Evolutionary conservation across 1,140 invertebrate genomes (phyloP), one percentile per base, ranked within the genome.

Genomic region (Achroia grisella): DNA sequence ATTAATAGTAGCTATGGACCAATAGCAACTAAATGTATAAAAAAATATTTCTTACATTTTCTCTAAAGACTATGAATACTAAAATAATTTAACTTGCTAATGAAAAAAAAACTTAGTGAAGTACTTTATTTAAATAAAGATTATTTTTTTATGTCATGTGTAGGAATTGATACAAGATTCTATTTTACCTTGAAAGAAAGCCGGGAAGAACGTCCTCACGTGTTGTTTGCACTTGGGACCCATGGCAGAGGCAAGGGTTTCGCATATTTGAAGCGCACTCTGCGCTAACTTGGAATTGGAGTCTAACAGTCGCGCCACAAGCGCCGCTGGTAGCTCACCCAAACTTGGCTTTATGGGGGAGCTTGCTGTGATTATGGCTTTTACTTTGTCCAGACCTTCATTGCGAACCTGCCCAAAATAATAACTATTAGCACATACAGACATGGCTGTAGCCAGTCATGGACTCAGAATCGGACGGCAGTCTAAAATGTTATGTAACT

Each of bases 241-340:
- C 88, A 98, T 92, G 0, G 94, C 91, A 3, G 87, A 90, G 0
- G 92, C 93, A 10, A 98, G 84, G 28, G 86, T 88, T 62, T 95
- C 91, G 62, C 95, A 96, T 41, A 98, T 92, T 30, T 90, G 90
- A 11, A 98, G 80, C 0, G 96, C 90, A 12, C 91, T 91, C 57
- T 93, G 93, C 1, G 95, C 94, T 54, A 98, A 90, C 78, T 96
- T 97, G 23, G 94, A 95, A 83, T 98, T 98, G 17, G 94, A 95
- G 71, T 98, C 97, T 0, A 91, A 83, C 2, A 98, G 83, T 13
- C 96, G 87, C 1, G 89, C 88, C 4, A 91, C 90, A 11, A 98
- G 75, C 2, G 92, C 92, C 45, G 92, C 90, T 0, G 95, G 93
- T 5, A 97, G 79, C 63, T 96, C 93, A 0, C 95, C 95, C 13